Evolutionary conservation across 1,140 invertebrate genomes (phyloP).

Genomic region (Polypedilum pembai): DNA sequence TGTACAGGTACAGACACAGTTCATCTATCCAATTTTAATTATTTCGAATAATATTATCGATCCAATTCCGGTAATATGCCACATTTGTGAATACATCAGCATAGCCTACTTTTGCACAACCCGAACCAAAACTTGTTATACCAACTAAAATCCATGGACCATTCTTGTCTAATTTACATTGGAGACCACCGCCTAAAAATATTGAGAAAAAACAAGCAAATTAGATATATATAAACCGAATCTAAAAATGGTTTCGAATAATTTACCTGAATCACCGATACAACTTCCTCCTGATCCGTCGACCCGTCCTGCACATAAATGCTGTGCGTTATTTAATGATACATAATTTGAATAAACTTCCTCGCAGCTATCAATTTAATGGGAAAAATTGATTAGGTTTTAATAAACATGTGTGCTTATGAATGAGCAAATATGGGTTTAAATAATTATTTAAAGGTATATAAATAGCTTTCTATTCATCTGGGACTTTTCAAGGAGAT

Average conservation of each 20-base stretch:
- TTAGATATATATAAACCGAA: not conserved
- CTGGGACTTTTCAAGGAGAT: too few relatives aligned
- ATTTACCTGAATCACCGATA: slow-evolving; percentile 52
- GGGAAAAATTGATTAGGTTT: not conserved
- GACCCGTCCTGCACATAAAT: slow-evolving; percentile 77
- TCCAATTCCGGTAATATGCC: slow-evolving; percentile 79
- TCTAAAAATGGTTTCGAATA: not conserved
- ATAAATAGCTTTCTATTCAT: too few relatives aligned
- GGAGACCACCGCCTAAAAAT: slow-evolving; percentile 77
- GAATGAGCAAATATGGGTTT: not conserved
- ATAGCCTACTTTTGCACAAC: slow-evolving; percentile 74
- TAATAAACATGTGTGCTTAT: not conserved
- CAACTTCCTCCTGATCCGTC: slow-evolving; percentile 79
- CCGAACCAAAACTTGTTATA: slow-evolving; percentile 82
- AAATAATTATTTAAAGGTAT: too few relatives aligned
- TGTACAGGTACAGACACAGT: too few relatives aligned
- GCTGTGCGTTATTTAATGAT: slow-evolving; percentile 60
- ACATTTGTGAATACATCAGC: slow-evolving; percentile 81
- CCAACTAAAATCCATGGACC: slow-evolving; percentile 81
- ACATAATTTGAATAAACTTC: slow-evolving; percentile 61
- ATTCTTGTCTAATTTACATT: slow-evolving; percentile 58
- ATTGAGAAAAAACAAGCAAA: too few relatives aligned
- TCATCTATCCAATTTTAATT: slow-evolving; percentile 34
- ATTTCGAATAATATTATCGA: slow-evolving; percentile 51
- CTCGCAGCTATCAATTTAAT: slow-evolving; percentile 42